Base-by-base conservation (phyloP, 37 sponge, comb jelly and placozoan genomes). In the Mnemiopsis leidyi region DNA sequence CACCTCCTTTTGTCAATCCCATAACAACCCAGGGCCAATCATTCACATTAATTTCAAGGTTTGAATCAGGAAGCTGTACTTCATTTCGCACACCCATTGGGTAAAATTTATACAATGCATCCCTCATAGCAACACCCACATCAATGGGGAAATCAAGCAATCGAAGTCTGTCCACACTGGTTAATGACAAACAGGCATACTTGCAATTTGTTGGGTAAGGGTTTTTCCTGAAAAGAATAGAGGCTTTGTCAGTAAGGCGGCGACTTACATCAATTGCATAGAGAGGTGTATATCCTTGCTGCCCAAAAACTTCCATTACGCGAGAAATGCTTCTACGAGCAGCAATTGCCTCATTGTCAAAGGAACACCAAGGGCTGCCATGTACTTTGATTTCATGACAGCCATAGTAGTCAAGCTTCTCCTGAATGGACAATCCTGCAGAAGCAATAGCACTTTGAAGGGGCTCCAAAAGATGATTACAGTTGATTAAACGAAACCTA, bases 211-310 rank as follows among this genome's bases (percentile, higher is more conserved):
- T 73, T 73, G 76, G 76, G 76, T 73, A 73, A 7, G 76, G 16
- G 5, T 73, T n/a, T 73, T n/a, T 16, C 28, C 28, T 73, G 76
- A 73, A 73, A 28, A 73, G 76, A 25, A 73, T 16, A 21, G 76
- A 73, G 16, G 76, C 76, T 73, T 73, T 73, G 28, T 73, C 76
- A 16, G 76, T 73, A 26, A 73, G 7, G 5, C 76, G 16, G 26
- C 28, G 23, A n/a, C 76, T 73, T 26, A 73, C 76, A 73, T 73
- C 76, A 73, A 73, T 73, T 7, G 76, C 76, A 73, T 73, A 73
- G n/a, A 25, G 28, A 16, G 76, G 76, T 16, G 28, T n/a, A 28
- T 73, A 73, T 5, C 76, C 76, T 7, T 73, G 23, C 7, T 16
- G 26, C 28, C 26, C 76, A 16, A 73, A 25, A 16, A 73, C 28